Evolutionary conservation across 2,113 vertebrate genomes (phyloP).

Genomic region (Archilochus colubris): DNA sequence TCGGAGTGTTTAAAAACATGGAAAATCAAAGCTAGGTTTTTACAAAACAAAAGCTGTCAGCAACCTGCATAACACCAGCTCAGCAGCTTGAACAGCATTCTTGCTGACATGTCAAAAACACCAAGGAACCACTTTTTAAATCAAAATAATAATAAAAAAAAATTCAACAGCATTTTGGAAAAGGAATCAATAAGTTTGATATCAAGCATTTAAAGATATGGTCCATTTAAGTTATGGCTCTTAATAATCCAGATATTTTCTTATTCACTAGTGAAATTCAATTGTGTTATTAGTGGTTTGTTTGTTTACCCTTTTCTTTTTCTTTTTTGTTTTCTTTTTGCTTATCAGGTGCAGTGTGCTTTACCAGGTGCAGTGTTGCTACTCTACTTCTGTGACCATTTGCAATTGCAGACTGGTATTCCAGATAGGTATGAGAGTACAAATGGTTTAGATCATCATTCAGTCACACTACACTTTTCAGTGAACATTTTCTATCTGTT

Average conservation of each 20-base stretch:
- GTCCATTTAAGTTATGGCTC: not conserved
- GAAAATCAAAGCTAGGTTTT: not conserved
- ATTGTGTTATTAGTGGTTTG: not conserved
- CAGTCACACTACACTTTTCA: not conserved
- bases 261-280: not conserved
- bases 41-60: not conserved
- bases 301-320: not conserved
- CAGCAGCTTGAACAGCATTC: not conserved
- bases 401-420: not conserved
- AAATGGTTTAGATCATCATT: not conserved
- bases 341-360: too few relatives aligned
- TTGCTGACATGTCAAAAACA: not conserved
- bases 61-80: not conserved
- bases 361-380: not conserved
- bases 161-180: not conserved
- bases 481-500: conserved; percentile 3
- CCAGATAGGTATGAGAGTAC: not conserved
- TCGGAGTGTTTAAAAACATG: not conserved
- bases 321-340: too few relatives aligned
- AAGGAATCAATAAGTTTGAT: not conserved
- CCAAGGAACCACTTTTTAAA: not conserved
- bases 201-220: not conserved
- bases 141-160: not conserved
- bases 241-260: not conserved
- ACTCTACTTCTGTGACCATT: not conserved